A percentile compares a stretch with the other conserved stretches of the same genome.
Evolutionary conservation across 2,888 invertebrate genomes (phyloP).

Genomic region (Orthosia gracilis): DNA sequence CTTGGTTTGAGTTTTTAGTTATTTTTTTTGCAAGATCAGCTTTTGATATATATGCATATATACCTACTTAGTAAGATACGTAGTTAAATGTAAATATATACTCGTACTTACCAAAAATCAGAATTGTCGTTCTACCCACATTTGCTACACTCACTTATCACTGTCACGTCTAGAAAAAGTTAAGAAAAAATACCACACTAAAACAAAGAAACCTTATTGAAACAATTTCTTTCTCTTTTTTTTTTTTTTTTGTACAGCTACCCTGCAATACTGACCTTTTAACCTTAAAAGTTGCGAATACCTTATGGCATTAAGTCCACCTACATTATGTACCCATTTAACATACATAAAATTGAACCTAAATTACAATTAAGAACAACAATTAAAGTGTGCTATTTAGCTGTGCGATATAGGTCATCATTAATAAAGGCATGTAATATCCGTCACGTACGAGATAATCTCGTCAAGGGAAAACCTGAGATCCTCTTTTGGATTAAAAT

Average conservation of each 20-base stretch:
- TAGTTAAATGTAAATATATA: not conserved
- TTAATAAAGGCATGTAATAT: constrained; percentile 40
- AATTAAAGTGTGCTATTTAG: not conserved
- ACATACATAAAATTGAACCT: not conserved
- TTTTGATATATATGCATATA: not conserved
- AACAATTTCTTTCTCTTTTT: too few relatives aligned
- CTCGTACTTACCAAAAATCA: not conserved
- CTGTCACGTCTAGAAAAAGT: not conserved
- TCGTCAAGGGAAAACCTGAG: constrained; percentile 22
- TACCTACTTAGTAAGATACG: not conserved
- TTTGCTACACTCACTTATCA: not conserved
- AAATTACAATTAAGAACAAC: constrained; percentile 12
- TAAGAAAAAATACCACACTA: too few relatives aligned
- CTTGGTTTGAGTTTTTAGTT: too few relatives aligned
- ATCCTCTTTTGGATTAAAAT: constrained; percentile 44
- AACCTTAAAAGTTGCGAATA: too few relatives aligned
- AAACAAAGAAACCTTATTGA: too few relatives aligned
- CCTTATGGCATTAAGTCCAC: too few relatives aligned
- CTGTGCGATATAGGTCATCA: not conserved
- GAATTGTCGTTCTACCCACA: not conserved
- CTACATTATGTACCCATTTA: too few relatives aligned
- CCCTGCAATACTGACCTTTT: too few relatives aligned
- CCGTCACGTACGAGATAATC: constrained; percentile 46
- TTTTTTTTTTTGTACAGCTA: too few relatives aligned
- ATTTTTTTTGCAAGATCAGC: not conserved